A percentile compares a stretch with the other conserved stretches of the same genome.
Conservation (phyloP, 2,113 vertebrate genomes). For the Carlito syrichta region DNA sequence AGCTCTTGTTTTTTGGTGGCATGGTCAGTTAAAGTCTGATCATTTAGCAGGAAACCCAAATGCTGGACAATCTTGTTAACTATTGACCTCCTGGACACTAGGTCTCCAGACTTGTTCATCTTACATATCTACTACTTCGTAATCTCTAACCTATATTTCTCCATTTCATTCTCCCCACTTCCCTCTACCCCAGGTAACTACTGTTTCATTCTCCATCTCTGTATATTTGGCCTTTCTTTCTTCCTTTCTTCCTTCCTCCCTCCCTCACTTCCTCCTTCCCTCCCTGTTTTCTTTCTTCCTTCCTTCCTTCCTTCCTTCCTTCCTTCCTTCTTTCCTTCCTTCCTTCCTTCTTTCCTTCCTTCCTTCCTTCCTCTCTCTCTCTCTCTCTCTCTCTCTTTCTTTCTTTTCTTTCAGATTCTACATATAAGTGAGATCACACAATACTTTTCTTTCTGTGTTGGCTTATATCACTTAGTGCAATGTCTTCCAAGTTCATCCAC, state of each 20-base stretch:
- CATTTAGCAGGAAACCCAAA: background rate
- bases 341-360: too few species aligned
- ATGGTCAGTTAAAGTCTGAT: background rate
- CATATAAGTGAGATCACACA: background rate
- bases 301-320: too few species aligned
- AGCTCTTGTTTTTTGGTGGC: background rate
- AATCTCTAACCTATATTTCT: background rate
- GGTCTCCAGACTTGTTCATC: background rate
- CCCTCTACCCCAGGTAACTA: fast-evolving
- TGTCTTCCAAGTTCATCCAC: background rate
- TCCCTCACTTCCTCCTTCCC: too few species aligned
- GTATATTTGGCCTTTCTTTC: background rate
- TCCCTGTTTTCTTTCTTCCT: too few species aligned
- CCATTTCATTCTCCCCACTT: background rate
- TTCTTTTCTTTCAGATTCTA: background rate
- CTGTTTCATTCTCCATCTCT: background rate
- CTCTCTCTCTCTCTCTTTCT: too few species aligned
- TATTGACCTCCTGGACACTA: background rate
- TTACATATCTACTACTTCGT: background rate
- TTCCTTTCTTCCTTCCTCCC: too few species aligned
- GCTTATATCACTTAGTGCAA: background rate
- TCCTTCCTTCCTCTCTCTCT: too few species aligned
- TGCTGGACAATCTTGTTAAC: background rate
- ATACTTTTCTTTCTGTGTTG: background rate
- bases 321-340: too few species aligned